Base-by-base conservation (phyloP, 2,888 invertebrate genomes). In the Plebejus anna region DNA sequence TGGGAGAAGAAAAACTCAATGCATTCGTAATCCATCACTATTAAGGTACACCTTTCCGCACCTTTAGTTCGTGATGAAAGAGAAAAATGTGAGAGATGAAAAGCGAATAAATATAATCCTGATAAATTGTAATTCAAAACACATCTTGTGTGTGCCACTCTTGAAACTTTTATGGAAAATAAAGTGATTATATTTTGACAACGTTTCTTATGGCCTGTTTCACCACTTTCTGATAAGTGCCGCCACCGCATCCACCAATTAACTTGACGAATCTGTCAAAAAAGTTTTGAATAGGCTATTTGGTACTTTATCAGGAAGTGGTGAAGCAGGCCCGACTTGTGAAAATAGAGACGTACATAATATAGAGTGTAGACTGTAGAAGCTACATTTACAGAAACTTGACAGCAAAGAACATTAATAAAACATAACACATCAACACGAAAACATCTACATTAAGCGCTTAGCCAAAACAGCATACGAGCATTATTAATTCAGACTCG, bases 401-500 rank as follows among this genome's bases (percentile, higher is more conserved):
- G 5, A n/a, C 0, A 22, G 6, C 22, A 13, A 70, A 13, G 32
- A 6, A 6, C 4, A 32, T 32, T 32, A 32, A 32, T 11, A 42
- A 38, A 71, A 22, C 55, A 32, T 51, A 28, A 47, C 32, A 28
- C 73, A 32, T 73, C 13, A 73, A 72, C n/a, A 47, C 7, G 51
- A 16, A 28, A 47, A 42, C 71, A n/a, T 16, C 38, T 36, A 42
- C 47, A 47, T 72, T 6, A 38, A 73, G 55, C 51, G 73, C 73
- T 73, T 51, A 51, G 51, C 28, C 55, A 32, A 47, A 73, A 28
- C 28, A 28, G 16, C 73, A 73, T 32, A 51, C 16, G 32, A 13
- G 55, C 51, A 73, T 73, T 73, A 73, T 73, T 55, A 73, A 73
- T 73, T 32, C 73, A 73, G 51, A 22, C 55, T 55, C 51, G 13